Percentiles rank a stretch among this genome's conserved stretches.
These are phyloP conservation scores for Champsocephalus gunnari DNA, from an alignment of 2,797 vertebrate species.

Conservation along the genomic window DNA sequence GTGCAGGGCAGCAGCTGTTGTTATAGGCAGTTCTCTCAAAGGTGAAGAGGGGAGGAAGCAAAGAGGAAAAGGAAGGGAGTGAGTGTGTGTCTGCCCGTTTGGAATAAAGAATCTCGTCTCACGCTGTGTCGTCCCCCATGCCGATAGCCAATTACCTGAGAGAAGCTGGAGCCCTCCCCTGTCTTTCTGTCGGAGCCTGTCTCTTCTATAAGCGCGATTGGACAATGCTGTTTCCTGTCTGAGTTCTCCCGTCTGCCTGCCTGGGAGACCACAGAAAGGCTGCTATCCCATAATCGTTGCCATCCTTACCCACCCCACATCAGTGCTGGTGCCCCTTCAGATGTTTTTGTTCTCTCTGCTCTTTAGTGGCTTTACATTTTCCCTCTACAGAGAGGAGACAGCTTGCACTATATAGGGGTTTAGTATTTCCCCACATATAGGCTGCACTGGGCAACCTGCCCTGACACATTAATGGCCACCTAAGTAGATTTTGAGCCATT, in stretches of 20 bases:
- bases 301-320: constrained; percentile 47
- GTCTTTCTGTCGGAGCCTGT: constrained; percentile 55
- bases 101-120: constrained; percentile 67
- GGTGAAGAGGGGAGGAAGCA: constrained; percentile 53
- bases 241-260: constrained; percentile 35
- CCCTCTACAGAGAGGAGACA: constrained; percentile 18
- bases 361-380: constrained; percentile 36
- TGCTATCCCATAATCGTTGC: constrained; percentile 53
- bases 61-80: constrained; percentile 24
- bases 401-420: not conserved
- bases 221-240: constrained; percentile 70
- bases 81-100: not conserved
- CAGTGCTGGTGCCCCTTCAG: constrained; percentile 28
- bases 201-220: constrained; percentile 45
- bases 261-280: constrained; percentile 40
- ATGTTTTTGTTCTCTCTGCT: constrained; percentile 33
- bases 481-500: constrained; percentile 41
- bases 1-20: constrained; percentile 73
- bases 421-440: constrained; percentile 22
- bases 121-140: constrained; percentile 63
- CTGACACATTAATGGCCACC: constrained; percentile 25
- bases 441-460: constrained; percentile 9
- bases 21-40: constrained; percentile 55
- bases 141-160: constrained; percentile 81
- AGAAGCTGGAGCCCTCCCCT: constrained; percentile 50